Evolutionary conservation across 92 coral and sea anemone species (phyloP), one percentile per base, ranked within the genome.

Genomic region (Umimayanthus kanabou): DNA sequence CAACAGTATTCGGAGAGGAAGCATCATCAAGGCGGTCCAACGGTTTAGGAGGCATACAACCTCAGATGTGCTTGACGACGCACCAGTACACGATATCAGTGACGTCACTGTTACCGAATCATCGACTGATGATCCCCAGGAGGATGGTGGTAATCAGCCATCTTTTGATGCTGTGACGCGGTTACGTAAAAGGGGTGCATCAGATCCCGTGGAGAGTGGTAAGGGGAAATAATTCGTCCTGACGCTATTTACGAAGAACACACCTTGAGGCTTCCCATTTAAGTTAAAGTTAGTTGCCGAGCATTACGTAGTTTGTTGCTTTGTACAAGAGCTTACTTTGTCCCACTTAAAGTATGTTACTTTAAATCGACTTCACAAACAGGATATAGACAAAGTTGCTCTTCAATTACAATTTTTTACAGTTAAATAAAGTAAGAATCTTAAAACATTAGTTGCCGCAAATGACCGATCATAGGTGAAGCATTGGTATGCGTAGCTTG

Each of bases 11-110:
- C 87, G 87, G 30, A 70, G 28, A 83, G 78, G 87, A 30, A 83
- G 87, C 67, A 30, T 83, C 16, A 70, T 47, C 42, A 45, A 83
- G 42, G 87, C 79, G 9, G 87, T 83, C 15, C 30, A 47, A 69
- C 58, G 79, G 26, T 71, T 83, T 70, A 83, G 87, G 64, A 83
- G 87, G 87, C 43, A 83, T 30, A 83, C 87, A 70, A 47, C 77
- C 77, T 67, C 76, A 39, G 77, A 83, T 83, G 39, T 83, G 39
- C 45, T 69, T 15, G 78, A 83, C 45, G 87, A 45, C 55, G 2
- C 67, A 18, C 28, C 87, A 20, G 67, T 37, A 20, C 64, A 67
- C 40, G 66, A 50, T 42, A 40, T 83, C 29, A 30, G 42, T 25
- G 66, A 47, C 67, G 77, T 50, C 78, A 71, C 78, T 14, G 87